phyloP scores from a whole-genome alignment of 1,140 invertebrate genomes.

The Zophobas morio region DNA sequence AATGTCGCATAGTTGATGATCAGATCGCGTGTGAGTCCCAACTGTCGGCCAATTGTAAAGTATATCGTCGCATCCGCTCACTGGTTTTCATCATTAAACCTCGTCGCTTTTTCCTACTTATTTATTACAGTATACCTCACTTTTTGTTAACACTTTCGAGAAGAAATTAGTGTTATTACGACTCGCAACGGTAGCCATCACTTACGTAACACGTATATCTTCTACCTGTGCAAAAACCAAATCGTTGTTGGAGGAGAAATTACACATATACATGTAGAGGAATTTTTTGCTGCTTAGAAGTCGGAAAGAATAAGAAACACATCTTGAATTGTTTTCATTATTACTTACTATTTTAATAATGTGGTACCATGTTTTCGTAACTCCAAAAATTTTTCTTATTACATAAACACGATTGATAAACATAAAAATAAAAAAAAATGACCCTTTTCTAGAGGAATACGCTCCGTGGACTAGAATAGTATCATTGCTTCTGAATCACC shows the following conservation, averaged over 20 bases:
- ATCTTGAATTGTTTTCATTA: too few relatives aligned
- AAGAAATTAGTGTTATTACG: constrained; percentile 39
- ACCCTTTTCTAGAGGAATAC: too few relatives aligned
- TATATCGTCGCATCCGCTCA: constrained; percentile 60
- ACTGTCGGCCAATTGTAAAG: constrained; percentile 59
- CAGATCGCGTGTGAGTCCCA: constrained; percentile 59
- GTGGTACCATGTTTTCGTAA: too few relatives aligned
- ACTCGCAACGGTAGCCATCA: constrained; percentile 37
- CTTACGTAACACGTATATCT: constrained; percentile 13
- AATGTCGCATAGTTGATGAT: constrained; percentile 64
- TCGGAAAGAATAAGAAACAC: too few relatives aligned
- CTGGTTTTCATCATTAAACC: constrained; percentile 61
- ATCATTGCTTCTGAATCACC: too few relatives aligned
- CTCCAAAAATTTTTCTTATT: too few relatives aligned
- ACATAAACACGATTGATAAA: too few relatives aligned
- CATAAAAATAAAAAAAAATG: too few relatives aligned
- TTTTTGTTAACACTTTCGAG: constrained; percentile 52
- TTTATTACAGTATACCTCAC: constrained; percentile 45
- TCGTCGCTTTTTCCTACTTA: constrained; percentile 49
- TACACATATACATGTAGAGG: background rate
- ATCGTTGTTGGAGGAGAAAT: constrained; percentile 16
- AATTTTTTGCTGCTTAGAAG: too few relatives aligned
- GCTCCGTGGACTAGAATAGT: too few relatives aligned
- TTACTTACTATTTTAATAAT: too few relatives aligned
- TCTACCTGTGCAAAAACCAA: constrained; percentile 31